Conservation (phyloP, 2,888 invertebrate genomes). For the Neoitamus cyanurus region DNA sequence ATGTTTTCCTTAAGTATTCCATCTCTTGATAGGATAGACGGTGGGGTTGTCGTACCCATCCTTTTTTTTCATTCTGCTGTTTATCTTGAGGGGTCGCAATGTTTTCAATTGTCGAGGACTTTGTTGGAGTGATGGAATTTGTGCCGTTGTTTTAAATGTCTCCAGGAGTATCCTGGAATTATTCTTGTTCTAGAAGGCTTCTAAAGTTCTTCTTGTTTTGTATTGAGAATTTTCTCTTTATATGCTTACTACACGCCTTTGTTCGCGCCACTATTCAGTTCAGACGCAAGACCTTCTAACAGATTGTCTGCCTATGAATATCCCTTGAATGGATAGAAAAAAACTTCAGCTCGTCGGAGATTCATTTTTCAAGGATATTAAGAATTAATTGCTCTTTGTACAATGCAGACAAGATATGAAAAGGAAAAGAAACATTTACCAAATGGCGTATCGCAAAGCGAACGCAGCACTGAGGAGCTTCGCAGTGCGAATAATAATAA, state of each 20-base stretch:
- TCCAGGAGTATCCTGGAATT: neutral
- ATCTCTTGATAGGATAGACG: neutral
- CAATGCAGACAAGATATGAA: neutral
- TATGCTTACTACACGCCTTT: neutral
- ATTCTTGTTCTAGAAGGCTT: neutral
- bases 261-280: neutral
- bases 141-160: neutral
- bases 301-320: neutral
- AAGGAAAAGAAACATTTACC: neutral
- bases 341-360: neutral
- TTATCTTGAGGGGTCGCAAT: neutral
- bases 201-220: neutral
- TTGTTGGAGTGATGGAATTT: neutral
- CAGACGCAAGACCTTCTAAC: neutral
- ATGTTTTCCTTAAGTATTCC: conserved; percentile 14
- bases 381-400: neutral
- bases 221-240: neutral
- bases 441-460: neutral
- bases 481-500: neutral
- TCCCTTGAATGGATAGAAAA: neutral
- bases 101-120: neutral
- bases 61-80: neutral
- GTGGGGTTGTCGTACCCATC: neutral
- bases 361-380: neutral
- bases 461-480: neutral